Conservation (phyloP, 1,140 invertebrate species). For the Prorops nasuta region DNA sequence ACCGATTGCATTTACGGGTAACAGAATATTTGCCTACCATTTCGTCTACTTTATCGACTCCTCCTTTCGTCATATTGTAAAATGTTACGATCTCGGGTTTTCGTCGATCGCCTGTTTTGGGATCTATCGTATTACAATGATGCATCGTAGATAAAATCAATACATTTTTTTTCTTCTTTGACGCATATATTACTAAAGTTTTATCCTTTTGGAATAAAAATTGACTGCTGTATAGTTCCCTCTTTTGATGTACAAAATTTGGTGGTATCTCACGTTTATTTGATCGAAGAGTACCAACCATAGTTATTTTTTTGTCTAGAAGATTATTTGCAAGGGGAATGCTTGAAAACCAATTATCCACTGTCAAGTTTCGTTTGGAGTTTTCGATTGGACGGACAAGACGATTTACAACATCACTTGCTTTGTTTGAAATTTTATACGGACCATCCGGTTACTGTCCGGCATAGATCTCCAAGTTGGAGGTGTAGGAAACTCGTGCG, state of each 20-base stretch:
- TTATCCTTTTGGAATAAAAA: constrained; percentile 35
- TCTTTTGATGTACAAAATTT: constrained; percentile 30
- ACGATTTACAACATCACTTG: constrained; percentile 31
- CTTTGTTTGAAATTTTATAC: constrained; percentile 27
- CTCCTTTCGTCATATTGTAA: constrained; percentile 37
- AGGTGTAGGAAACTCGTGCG: constrained; percentile 36
- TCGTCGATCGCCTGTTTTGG: constrained; percentile 15
- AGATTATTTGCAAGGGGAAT: constrained; percentile 37
- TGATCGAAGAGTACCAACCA: constrained; percentile 43
- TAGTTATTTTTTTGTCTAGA: constrained; percentile 36
- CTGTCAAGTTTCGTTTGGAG: constrained; percentile 38
- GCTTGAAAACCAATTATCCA: constrained; percentile 46
- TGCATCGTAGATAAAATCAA: constrained; percentile 40
- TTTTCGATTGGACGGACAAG: neutral
- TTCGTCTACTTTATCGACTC: constrained; percentile 38
- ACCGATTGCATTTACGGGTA: constrained; percentile 25
- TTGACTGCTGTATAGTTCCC: constrained; percentile 6
- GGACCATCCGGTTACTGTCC: constrained; percentile 41
- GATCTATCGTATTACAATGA: constrained; percentile 32
- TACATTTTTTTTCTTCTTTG: constrained; percentile 38
- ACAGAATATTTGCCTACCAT: constrained; percentile 27
- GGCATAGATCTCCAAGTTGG: constrained; percentile 38
- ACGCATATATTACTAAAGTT: constrained; percentile 39
- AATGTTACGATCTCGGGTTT: constrained; percentile 38
- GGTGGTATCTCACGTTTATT: constrained; percentile 45